phyloP scores from a whole-genome alignment of 2,888 invertebrate genomes.

The Lasius platythorax region DNA sequence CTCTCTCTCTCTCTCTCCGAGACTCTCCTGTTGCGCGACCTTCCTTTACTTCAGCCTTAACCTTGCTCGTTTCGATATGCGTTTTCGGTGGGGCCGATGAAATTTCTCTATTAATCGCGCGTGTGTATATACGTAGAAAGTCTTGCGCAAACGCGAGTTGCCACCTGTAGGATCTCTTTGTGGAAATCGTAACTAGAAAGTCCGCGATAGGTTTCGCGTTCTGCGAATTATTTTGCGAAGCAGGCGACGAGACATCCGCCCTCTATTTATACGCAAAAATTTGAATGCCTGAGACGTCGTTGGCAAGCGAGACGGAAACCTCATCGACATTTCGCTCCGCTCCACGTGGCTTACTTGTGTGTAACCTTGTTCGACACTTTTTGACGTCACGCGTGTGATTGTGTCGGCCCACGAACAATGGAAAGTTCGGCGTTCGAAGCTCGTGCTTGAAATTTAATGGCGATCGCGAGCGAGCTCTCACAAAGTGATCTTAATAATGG shows the following conservation, averaged over 20 bases:
- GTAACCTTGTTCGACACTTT: constrained; percentile 66
- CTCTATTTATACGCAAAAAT: constrained; percentile 38
- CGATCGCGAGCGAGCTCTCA: neutral
- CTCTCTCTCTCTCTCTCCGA: neutral
- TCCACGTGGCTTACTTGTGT: constrained; percentile 57
- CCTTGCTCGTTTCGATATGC: constrained; percentile 8
- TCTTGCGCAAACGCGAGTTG: neutral
- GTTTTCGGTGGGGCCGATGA: neutral
- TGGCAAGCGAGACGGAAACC: neutral
- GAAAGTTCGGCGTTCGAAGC: constrained; percentile 6
- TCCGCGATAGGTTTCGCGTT: neutral
- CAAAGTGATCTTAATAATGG: neutral
- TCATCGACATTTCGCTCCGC: constrained; percentile 18
- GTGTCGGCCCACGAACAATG: constrained; percentile 31
- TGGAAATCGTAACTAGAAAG: constrained; percentile 8
- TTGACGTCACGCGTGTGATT: constrained; percentile 18
- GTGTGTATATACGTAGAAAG: too few relatives aligned
- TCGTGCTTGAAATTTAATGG: constrained; percentile 5
- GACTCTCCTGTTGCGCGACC: constrained; percentile 7
- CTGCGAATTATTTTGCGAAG: neutral
- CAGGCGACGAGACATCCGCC: neutral
- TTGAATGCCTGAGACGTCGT: constrained; percentile 23
- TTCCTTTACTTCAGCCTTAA: constrained; percentile 41
- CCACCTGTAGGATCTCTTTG: constrained; percentile 2
- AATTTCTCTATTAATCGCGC: neutral